Evolutionary conservation across 2,113 vertebrate species (phyloP), one percentile per base, ranked within the genome.

Genomic region (Aramus guarauna): DNA sequence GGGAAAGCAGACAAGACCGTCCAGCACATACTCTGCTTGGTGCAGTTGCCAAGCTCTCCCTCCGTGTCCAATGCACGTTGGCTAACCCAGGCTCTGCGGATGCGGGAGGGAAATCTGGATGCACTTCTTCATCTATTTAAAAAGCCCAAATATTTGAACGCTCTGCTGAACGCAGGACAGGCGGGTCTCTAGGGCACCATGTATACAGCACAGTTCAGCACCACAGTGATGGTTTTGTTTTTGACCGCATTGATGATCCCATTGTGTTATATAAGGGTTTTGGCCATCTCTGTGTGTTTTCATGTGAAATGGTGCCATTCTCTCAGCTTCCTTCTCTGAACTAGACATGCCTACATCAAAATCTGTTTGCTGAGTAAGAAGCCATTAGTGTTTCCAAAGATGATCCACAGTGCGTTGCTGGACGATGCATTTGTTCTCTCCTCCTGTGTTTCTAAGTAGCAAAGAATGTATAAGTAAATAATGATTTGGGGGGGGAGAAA

Each of bases 391-490:
- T 86, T 95, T 81, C 72, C 85, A 84, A 56, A 86, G 60, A 64
- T 48, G 60, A 80, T 78, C 48, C 22, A 92, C 86, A 95, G 48
- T 66, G 39, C 41, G 6, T 85, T 89, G 39, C 62, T 89, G 76
- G 83, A 68, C 89, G 52, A 90, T 85, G 37, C 32, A 12, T 92
- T 88, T 96, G 63, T 64, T 90, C 92, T 90, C 78, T 71, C 26
- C 82, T 77, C 58, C 73, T 50, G 48, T 63, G 68, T 96, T 92
- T 96, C 94, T 87, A 97, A 97, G 91, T 97, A 94, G 92, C 80
- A 64, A 96, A 90, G 94, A 94, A 95, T 95, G 88, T 94, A 86
- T 84, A 94, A 95, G 76, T 77, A 92, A 96, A 92, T 92, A 94
- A 78, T 62, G 53, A 72, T 91, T 67, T 23, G 15, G 24, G 53